Evolutionary conservation across 1,140 invertebrate genomes (phyloP), one percentile per base, ranked within the genome.

Genomic region (Orchestia grillus): DNA sequence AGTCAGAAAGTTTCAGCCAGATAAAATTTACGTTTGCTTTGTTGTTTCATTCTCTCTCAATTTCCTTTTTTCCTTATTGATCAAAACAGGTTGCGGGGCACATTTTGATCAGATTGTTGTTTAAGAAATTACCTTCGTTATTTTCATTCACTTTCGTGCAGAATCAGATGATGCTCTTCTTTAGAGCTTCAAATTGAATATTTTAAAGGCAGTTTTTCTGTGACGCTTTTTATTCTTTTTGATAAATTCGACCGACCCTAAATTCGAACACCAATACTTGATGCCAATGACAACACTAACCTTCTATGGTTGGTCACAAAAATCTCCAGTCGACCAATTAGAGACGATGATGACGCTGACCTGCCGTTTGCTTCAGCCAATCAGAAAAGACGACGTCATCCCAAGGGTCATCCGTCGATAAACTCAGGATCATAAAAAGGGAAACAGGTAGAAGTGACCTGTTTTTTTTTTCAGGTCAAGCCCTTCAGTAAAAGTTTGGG

Each of bases 311-410:
- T 43, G 88, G 88, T 42, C 41, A 91, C 88, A 91, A 91, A 91
- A 44, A 91, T 0, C 41, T 44, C 41, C 41, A 91, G 44, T 42
- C 28, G 88, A 91, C 88, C 88, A 91, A 91, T 91, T 91, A 91
- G 88, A 91, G 88, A 44, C 41, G 41, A 91, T 43, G 88, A 91
- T 91, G 88, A 44, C 88, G 15, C 41, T 91, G 88, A 91, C 88
- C 88, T 91, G 88, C 44, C 88, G 88, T 91, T 41, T 44, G 41
- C 41, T 28, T 91, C 88, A 91, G 41, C 88, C 88, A 91, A 91
- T 91, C 88, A 91, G 88, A 91, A 41, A 42, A 42, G 44, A 91
- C 88, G 88, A 91, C 42, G 88, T 91, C 41, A 91, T 77, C 62
- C 62, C 62, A 77, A 77, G 62, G 62, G 62, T 77, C 62, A 77